Evolutionary conservation across 2,797 vertebrate species (phyloP).

Genomic region (Danionella dracula): DNA sequence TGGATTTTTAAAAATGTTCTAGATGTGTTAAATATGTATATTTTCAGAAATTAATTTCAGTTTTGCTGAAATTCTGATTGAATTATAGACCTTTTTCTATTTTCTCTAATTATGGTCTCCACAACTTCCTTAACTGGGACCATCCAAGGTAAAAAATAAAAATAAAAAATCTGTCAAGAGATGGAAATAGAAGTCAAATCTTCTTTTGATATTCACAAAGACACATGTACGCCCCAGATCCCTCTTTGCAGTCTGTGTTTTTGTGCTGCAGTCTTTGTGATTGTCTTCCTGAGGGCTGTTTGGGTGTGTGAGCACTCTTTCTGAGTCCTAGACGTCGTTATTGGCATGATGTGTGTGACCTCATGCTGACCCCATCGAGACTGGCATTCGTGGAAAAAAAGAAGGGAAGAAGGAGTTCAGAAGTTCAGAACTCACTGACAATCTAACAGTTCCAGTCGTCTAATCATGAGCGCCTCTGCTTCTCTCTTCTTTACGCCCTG

Average conservation of each 20-base stretch:
- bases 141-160: neutral
- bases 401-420: conserved; percentile 51
- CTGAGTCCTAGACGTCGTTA: conserved; percentile 65
- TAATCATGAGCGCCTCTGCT: conserved; percentile 37
- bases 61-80: too few relatives aligned
- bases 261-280: conserved; percentile 28
- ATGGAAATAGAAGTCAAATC: neutral
- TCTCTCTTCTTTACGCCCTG: conserved; percentile 36
- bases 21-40: too few relatives aligned
- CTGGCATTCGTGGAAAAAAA: conserved; percentile 44
- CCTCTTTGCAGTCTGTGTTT: neutral
- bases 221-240: conserved; percentile 21
- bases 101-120: too few relatives aligned
- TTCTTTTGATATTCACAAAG: conserved; percentile 7
- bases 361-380: conserved; percentile 54
- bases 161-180: neutral
- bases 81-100: too few relatives aligned
- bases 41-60: too few relatives aligned
- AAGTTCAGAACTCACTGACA: conserved; percentile 57
- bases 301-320: conserved; percentile 38
- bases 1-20: too few relatives aligned
- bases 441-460: conserved; percentile 38
- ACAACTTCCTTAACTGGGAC: too few relatives aligned
- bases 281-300: conserved; percentile 8
- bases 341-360: conserved; percentile 59